Base-by-base conservation (phyloP, 2,888 invertebrate species). In the Augochlorella aurata region DNA sequence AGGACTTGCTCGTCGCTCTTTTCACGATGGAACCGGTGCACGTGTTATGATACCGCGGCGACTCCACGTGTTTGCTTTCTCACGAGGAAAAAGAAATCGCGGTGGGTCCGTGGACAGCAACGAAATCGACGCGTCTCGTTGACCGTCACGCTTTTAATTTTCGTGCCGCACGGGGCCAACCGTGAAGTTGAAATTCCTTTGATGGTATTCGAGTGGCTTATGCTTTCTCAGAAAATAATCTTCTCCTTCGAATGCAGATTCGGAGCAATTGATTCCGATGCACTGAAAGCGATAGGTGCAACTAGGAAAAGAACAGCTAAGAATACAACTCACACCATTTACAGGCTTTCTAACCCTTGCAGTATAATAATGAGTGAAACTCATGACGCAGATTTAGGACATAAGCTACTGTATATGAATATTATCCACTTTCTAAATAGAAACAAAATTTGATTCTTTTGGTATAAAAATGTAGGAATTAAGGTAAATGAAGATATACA, bases 1-100 rank as follows among this genome's bases (percentile, higher is more conserved):
- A 79, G 77, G 78, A 84, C 78, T 77, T 80, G 75, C 81, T 77
- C 63, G 45, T 72, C 71, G 61, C 67, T 66, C 73, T 76, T 77
- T 65, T 70, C 47, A 61, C 47, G 63, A 49, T 29, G 44, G 63
- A 24, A n/a, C n/a, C n/a, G n/a, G 44, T 71, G 52, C 54, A 65
- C 79, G 65, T 87, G 88, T 88, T 88, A 85, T 87, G 85, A 87
- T 87, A 88, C 88, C 78, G 68, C 77, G 81, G 72, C 80, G 69
- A 45, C 44, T 44, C 79, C 80, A 66, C 80, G 82, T 88, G 87
- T 88, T 88, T 88, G 81, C 87, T 81, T 88, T 87, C 82, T 82
- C 84, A 76, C 77, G 74, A 61, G 82, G 74, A n/a, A 44, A 84
- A 77, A 75, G 69, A 81, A 81, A 83, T 85, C 84, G 70, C 82